Evolutionary conservation across 1,140 invertebrate genomes (phyloP), one percentile per base, ranked within the genome.

Genomic region (Chrysoperla carnea): DNA sequence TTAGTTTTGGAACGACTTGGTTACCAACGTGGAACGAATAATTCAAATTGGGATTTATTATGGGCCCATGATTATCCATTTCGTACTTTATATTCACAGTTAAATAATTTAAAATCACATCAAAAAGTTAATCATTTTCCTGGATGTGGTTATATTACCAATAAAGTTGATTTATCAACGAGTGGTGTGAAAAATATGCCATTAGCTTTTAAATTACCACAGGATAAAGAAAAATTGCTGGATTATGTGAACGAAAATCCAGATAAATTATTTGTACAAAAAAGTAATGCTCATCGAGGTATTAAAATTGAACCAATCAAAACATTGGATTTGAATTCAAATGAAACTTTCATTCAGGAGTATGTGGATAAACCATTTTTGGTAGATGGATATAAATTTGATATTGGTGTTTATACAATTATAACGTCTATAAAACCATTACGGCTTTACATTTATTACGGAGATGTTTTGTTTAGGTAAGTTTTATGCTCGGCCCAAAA

Each of bases 21-120:
- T 0, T 90, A 78, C 54, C 57, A 71, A 40, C 61, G 74, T 43
- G 70, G 67, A 8, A 64, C 61, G 6, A 69, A 76, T 42, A 58
- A 69, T 7, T 62, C 66, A 0, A 63, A 78, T n/a, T 95, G 89
- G 88, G 75, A 84, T 56, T 63, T 95, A 4, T 57, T 96, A 6
- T 97, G 92, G 92, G 78, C 88, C 2, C 87, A 94, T 61, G 85
- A 92, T 53, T 96, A 91, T 61, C 91, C 90, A 4, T 95, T 93
- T 55, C 65, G 68, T 36, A 61, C 59, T 1, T 52, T 85, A 4
- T 64, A 74, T 23, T 54, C 70, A 0, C 57, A 69, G 46, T 54
- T 87, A 8, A 70, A 64, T 43, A 69, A 69, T 50, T 55, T 92
- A 11, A 75, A 77, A 51, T 53, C 69, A 6, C 63, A 85, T 63